phyloP scores from a whole-genome alignment of 2,797 vertebrate genomes.

The Myiotriccus ornatus region DNA sequence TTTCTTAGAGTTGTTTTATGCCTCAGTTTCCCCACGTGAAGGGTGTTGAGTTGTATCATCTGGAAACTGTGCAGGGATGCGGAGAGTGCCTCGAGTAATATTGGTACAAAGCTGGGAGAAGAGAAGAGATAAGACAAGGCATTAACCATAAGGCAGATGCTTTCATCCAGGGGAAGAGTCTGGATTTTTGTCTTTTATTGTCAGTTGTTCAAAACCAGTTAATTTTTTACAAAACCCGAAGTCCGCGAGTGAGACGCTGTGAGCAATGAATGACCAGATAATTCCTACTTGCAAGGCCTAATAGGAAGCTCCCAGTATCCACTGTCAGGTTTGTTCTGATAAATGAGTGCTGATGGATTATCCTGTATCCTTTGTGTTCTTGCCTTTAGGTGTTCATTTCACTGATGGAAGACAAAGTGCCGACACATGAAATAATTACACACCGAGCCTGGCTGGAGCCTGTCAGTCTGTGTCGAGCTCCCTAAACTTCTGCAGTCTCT shows the following conservation, averaged over 20 bases:
- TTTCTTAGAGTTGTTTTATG: not conserved
- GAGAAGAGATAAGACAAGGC: not conserved
- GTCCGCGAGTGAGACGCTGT: not conserved
- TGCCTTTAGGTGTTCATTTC: conserved; percentile 65
- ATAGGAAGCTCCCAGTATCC: conserved; percentile 28
- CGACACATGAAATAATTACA: conserved; percentile 19
- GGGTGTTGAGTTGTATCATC: not conserved
- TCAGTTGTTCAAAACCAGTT: not conserved
- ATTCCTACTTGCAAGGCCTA: conserved; percentile 24
- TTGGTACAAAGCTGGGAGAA: not conserved
- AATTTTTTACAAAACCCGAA: not conserved
- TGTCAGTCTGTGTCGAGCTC: conserved; percentile 49
- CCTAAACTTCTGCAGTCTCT: not conserved
- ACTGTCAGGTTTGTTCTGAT: conserved; percentile 2
- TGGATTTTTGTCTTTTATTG: not conserved
- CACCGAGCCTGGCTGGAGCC: conserved; percentile 24
- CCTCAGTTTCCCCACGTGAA: not conserved
- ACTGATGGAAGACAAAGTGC: conserved; percentile 51
- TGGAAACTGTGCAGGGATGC: not conserved
- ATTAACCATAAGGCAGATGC: not conserved
- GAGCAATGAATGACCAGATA: not conserved
- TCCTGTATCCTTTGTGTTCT: conserved; percentile 43
- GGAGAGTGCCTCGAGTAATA: not conserved
- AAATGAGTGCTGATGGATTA: conserved; percentile 21
- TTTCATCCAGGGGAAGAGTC: not conserved